These are phyloP conservation scores for Corynorhinus townsendii DNA, from an alignment of 2,113 vertebrate species.

Conservation along the genomic window DNA sequence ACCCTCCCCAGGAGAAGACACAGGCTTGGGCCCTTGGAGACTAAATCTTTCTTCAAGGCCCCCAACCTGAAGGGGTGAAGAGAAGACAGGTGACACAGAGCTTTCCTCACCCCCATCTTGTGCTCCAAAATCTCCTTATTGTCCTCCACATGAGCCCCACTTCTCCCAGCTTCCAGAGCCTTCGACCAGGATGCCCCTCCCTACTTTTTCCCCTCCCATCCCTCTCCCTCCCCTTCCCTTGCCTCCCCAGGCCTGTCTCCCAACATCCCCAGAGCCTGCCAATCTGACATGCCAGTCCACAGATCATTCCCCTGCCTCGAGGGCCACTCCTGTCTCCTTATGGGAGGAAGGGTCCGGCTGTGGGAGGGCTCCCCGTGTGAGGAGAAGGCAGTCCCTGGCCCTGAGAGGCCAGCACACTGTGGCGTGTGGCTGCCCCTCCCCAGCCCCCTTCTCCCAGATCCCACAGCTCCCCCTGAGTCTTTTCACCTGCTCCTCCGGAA, in stretches of 20 bases:
- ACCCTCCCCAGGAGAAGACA: not conserved
- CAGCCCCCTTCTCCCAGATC: not conserved
- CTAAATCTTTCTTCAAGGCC: not conserved
- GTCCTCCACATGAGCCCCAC: not conserved
- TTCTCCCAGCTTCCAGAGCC: not conserved
- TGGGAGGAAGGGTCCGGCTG: not conserved
- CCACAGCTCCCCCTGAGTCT: not conserved
- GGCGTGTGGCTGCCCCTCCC: not conserved
- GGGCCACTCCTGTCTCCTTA: not conserved
- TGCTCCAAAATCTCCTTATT: not conserved
- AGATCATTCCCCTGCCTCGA: not conserved
- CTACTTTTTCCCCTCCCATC: not conserved
- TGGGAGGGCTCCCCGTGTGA: accelerated
- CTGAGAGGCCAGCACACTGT: not conserved
- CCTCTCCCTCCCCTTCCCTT: no score
- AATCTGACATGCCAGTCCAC: no score
- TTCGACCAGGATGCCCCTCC: not conserved
- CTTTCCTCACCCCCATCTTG: not conserved
- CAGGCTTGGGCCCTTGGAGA: not conserved
- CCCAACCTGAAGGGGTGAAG: not conserved
- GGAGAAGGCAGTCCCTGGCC: not conserved
- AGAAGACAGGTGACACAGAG: not conserved
- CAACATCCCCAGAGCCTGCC: not conserved
- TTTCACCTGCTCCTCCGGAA: not conserved
- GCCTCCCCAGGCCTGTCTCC: not conserved